These are phyloP conservation scores for Holacanthella duospinosa DNA, from an alignment of 2,888 invertebrate genomes.

Conservation along the genomic window DNA sequence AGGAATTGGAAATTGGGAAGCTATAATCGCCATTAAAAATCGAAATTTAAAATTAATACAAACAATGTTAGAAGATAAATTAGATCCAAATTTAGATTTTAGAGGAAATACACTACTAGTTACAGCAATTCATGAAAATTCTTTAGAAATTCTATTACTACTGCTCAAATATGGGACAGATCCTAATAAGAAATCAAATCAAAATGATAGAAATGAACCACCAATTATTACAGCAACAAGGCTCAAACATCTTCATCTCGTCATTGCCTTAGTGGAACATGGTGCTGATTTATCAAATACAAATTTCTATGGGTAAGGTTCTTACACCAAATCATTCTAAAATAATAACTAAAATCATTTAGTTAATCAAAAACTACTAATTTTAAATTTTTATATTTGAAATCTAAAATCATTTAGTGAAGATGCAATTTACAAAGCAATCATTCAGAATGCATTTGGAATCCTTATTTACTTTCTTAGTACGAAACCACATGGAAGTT, in stretches of 20 bases:
- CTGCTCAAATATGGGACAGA: conserved; percentile 27
- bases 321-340: neutral
- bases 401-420: conserved; percentile 20
- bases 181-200: conserved; percentile 31
- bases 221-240: conserved; percentile 33
- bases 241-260: conserved; percentile 20
- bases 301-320: conserved; percentile 34
- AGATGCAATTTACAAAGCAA: conserved; percentile 35
- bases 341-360: neutral
- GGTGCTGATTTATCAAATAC: conserved; percentile 22
- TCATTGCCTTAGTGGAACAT: conserved; percentile 23
- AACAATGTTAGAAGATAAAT: conserved; percentile 5
- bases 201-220: conserved; percentile 31
- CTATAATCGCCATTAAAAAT: conserved; percentile 22
- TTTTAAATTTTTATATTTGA: too few relatives aligned
- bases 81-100: conserved; percentile 25
- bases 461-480: conserved; percentile 29
- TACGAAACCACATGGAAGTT: conserved; percentile 7
- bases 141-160: conserved; percentile 18
- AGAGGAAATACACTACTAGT: conserved; percentile 27
- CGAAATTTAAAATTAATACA: conserved; percentile 11
- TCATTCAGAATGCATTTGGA: conserved; percentile 27
- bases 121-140: conserved; percentile 24
- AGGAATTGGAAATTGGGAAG: conserved; percentile 26
- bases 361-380: neutral